Conservation (phyloP, 2,113 vertebrate genomes). For the Barbus barbus region DNA sequence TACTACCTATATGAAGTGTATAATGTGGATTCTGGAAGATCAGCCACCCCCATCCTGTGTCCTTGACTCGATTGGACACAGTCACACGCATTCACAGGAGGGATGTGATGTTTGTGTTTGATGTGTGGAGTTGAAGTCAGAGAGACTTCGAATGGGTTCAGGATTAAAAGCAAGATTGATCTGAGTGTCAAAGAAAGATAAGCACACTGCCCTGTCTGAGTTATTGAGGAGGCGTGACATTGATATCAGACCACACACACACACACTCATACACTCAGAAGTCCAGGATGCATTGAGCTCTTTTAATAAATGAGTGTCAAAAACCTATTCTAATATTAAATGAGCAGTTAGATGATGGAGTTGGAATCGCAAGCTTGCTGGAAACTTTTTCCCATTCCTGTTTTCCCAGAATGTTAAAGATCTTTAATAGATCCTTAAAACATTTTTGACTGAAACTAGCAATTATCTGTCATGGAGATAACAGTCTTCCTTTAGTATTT, state of each 20-base stretch:
- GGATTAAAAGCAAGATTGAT: conserved; percentile 61
- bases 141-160: conserved; percentile 44
- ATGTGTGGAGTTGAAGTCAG: conserved; percentile 44
- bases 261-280: not conserved
- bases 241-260: conserved; percentile 50
- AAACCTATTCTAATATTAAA: conserved; percentile 50
- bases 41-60: conserved; percentile 21
- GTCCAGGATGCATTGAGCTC: not conserved
- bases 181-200: conserved; percentile 62
- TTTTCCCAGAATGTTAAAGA: not conserved
- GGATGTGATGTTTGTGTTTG: conserved; percentile 50
- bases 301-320: conserved; percentile 42
- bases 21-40: conserved; percentile 38
- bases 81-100: conserved; percentile 2
- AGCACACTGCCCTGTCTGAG: conserved; percentile 56
- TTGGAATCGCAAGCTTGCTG: not conserved
- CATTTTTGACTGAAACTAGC: conserved; percentile 1
- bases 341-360: conserved; percentile 32
- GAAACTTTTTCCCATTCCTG: conserved; percentile 19
- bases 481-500: conserved; percentile 20
- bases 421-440: not conserved
- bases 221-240: conserved; percentile 52
- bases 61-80: conserved; percentile 45
- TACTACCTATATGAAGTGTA: conserved; percentile 37
- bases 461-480: conserved; percentile 36